Percentiles rank a stretch among this genome's conserved stretches.
Conservation (phyloP, 1,140 invertebrate species). For the Maconellicoccus hirsutus region DNA sequence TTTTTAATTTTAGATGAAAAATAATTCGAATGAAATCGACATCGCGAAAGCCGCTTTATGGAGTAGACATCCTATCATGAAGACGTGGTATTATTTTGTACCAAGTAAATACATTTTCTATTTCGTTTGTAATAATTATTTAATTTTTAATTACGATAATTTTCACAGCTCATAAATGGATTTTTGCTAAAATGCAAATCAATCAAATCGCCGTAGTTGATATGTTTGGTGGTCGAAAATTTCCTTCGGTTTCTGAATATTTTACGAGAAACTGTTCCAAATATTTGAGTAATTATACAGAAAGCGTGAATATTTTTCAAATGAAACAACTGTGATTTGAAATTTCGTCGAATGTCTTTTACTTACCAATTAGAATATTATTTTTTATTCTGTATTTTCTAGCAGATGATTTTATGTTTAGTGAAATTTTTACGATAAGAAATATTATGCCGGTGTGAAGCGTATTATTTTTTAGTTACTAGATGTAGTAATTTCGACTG, state of each 20-base stretch:
- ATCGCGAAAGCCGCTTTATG: slow-evolving; percentile 51
- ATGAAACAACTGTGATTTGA: background rate
- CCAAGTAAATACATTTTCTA: slow-evolving; percentile 24
- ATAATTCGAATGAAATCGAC: slow-evolving; percentile 39
- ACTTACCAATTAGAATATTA: no score
- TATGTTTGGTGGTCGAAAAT: slow-evolving; percentile 61
- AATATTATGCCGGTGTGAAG: no score
- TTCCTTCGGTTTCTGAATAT: slow-evolving; percentile 49
- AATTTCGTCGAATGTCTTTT: no score
- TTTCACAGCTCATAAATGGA: slow-evolving; percentile 57
- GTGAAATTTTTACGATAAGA: no score
- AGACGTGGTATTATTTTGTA: slow-evolving; percentile 40
- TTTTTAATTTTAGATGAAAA: background rate
- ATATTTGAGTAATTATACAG: background rate
- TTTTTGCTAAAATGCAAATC: slow-evolving; percentile 59
- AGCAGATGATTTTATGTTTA: no score
- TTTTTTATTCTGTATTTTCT: no score
- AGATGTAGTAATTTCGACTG: no score
- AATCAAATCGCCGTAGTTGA: slow-evolving; percentile 56
- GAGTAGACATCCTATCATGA: slow-evolving; percentile 54
- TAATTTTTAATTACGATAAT: slow-evolving; percentile 25
- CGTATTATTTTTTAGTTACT: no score
- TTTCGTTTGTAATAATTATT: background rate
- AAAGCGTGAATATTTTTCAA: background rate
- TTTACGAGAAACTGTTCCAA: slow-evolving; percentile 31